These are phyloP conservation scores for Drosophila helvetica DNA, from an alignment of 2,888 invertebrate genomes.

Conservation along the genomic window DNA sequence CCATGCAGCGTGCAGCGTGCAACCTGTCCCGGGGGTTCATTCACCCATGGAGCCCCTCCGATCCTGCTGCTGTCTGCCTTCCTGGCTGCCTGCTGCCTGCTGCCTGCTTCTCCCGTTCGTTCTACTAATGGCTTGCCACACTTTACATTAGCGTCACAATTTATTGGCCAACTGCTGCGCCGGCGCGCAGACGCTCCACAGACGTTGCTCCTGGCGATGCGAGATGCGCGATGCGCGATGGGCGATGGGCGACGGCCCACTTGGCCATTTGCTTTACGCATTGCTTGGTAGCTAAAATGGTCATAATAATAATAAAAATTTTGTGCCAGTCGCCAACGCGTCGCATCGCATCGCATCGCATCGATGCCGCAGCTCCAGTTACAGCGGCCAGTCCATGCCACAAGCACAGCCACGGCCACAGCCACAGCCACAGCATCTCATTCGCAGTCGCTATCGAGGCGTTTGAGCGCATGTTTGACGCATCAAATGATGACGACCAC, in stretches of 20 bases:
- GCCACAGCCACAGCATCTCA: not conserved
- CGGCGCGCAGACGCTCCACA: slow-evolving; percentile 57
- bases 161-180: slow-evolving; percentile 66
- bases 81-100: not conserved
- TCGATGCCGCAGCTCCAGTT: slow-evolving; percentile 17
- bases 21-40: slow-evolving; percentile 59
- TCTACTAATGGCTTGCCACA: slow-evolving; percentile 77
- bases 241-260: slow-evolving; percentile 45
- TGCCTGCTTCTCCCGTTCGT: slow-evolving; percentile 22
- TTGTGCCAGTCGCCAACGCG: slow-evolving; percentile 57
- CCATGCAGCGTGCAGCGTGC: not conserved
- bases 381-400: slow-evolving; percentile 3
- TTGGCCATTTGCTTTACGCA: slow-evolving; percentile 69
- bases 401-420: not conserved
- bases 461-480: slow-evolving; percentile 80
- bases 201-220: slow-evolving; percentile 36
- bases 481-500: slow-evolving; percentile 60
- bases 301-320: slow-evolving; percentile 79
- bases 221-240: not conserved
- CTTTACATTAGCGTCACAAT: slow-evolving; percentile 80
- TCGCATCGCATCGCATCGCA: slow-evolving; percentile 18
- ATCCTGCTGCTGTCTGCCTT: slow-evolving; percentile 41
- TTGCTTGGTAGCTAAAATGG: slow-evolving; percentile 77
- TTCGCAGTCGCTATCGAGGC: slow-evolving; percentile 58
- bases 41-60: slow-evolving; percentile 54